Conservation (phyloP, 2,113 vertebrate genomes). For the Suricata suricatta region DNA sequence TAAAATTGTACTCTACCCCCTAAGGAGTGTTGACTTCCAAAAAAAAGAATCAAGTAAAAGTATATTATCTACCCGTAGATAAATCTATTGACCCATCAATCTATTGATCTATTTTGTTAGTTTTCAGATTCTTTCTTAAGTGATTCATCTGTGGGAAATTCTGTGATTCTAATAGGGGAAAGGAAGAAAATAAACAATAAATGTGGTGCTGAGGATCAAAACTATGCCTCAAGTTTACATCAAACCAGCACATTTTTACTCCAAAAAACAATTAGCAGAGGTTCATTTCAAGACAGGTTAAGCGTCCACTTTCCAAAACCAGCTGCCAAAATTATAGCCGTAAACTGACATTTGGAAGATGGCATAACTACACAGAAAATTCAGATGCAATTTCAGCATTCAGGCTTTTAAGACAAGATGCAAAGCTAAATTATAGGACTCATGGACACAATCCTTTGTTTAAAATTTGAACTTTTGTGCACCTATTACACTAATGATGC, state of each 20-base stretch:
- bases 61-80: neutral
- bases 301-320: neutral
- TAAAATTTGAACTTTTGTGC: neutral
- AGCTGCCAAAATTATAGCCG: neutral
- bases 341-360: neutral
- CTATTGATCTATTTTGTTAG: neutral
- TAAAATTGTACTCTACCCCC: neutral
- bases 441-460: neutral
- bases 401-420: neutral
- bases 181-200: neutral
- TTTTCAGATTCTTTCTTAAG: neutral
- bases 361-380: neutral
- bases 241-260: neutral
- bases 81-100: neutral
- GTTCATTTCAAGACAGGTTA: neutral
- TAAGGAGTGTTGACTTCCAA: neutral
- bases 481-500: neutral
- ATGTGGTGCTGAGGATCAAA: neutral
- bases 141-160: neutral
- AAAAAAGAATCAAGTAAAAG: neutral
- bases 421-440: neutral
- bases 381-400: neutral
- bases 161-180: neutral
- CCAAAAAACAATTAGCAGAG: neutral
- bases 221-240: neutral